Evolutionary conservation across 2,888 invertebrate species (phyloP).

Genomic region (Xestobium rufovillosum): DNA sequence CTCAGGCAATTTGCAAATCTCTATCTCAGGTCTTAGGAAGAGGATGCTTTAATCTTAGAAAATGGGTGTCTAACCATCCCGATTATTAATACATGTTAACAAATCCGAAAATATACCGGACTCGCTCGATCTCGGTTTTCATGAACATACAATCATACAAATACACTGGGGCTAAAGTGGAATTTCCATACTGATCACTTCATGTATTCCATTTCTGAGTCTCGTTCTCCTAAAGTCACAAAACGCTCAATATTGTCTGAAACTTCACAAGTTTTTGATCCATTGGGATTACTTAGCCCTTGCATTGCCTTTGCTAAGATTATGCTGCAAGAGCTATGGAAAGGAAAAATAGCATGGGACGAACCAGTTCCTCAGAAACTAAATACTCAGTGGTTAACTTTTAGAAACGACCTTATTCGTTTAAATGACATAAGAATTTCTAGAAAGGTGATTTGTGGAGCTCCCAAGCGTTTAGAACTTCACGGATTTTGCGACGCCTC

Average conservation of each 20-base stretch:
- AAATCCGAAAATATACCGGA: no score
- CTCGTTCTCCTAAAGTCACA: no score
- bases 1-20: no score
- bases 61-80: no score
- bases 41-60: no score
- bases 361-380: constrained; percentile 6
- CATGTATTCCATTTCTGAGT: no score
- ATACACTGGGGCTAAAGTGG: no score
- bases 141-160: not conserved
- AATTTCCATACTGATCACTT: no score
- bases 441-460: not conserved
- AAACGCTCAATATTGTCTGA: not conserved
- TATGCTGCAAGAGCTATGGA: constrained; percentile 8
- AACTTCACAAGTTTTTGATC: constrained; percentile 7
- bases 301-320: constrained; percentile 7
- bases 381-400: not conserved
- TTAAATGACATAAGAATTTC: constrained; percentile 5
- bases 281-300: constrained; percentile 7
- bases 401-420: not conserved
- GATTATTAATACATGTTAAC: no score
- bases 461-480: not conserved
- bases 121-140: no score
- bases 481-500: not conserved
- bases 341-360: constrained; percentile 5
- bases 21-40: no score